phyloP scores from a whole-genome alignment of 2,888 invertebrate genomes.

The Villa cingulata region DNA sequence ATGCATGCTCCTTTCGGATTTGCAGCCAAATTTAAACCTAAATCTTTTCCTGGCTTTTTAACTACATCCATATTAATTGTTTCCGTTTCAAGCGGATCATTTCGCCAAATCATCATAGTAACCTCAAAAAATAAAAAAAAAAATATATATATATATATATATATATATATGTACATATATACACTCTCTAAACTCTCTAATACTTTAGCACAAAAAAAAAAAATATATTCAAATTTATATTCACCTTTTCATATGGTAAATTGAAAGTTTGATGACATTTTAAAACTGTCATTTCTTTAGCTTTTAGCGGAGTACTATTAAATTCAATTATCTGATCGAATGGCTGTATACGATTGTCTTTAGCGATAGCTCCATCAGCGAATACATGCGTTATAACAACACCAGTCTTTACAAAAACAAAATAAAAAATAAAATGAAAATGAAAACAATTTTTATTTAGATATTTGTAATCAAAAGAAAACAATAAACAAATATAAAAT shows the following conservation, averaged over 20 bases:
- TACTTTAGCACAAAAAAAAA: too few species aligned
- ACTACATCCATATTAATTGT: slow-evolving; percentile 69
- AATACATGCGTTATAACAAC: slow-evolving; percentile 88
- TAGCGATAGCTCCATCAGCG: slow-evolving; percentile 76
- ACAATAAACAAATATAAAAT: background rate
- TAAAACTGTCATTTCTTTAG: slow-evolving; percentile 70
- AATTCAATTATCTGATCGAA: slow-evolving; percentile 92
- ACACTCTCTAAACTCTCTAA: too few species aligned
- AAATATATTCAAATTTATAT: slow-evolving; percentile 1
- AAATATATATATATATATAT: slow-evolving; percentile 1
- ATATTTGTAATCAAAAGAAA: too few species aligned
- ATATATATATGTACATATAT: background rate
- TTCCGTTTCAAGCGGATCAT: slow-evolving; percentile 59
- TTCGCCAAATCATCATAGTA: slow-evolving; percentile 68
- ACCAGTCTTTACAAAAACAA: slow-evolving; percentile 50
- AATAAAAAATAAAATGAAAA: background rate
- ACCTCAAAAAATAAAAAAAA: slow-evolving; percentile 37
- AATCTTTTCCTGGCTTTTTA: slow-evolving; percentile 76
- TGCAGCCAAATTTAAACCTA: slow-evolving; percentile 75
- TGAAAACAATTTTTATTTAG: background rate
- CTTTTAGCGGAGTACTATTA: slow-evolving; percentile 58
- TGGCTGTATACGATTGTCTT: slow-evolving; percentile 76
- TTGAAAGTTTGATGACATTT: slow-evolving; percentile 71
- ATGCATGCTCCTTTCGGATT: slow-evolving; percentile 78
- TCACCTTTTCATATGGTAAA: slow-evolving; percentile 62